Base-by-base conservation (phyloP, 2,113 vertebrate species). In the Australoheros scitulus region DNA sequence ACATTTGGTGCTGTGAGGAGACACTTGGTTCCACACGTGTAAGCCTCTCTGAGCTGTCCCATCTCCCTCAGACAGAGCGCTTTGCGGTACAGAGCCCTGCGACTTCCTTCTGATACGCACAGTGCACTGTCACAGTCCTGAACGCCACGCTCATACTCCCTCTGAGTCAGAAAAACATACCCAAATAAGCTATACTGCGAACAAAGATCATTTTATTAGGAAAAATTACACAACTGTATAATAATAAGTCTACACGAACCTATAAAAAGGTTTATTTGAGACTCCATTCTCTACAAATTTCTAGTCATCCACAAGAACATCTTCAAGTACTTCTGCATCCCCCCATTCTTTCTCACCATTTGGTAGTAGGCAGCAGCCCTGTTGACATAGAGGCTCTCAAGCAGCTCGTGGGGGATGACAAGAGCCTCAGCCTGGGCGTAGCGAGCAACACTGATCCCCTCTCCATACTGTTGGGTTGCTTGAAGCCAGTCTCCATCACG, bases 51-150 rank as follows among this genome's bases (percentile, higher is more conserved):
- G 89, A 99, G 95, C 79, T 96, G 95, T 8, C 97, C 98, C 87
- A 98, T 88, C 85, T 99, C 97, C 59, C 96, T 96, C 87, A 99
- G 94, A 77, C 96, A 97, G 1, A 98, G 94, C 0, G 98, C 97
- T 92, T 98, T 99, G 75, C 98, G 96, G 91, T 97, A 99, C 8
- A 99, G 94, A 0, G 98, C 98, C 82, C 97, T 94, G 84, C 97
- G 97, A 83, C 96, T 99, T 86, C 98, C 97, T 18, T 96, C 87
- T 61, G 96, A 97, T 22, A 98, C 95, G 61, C 93, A 96, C 83
- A 99, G 94, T 1, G 98, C 97, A 26, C 96, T 97, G 70, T 99
- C 98, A 0, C 98, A 99, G 93, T 99, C 98, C 93, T 98, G 97
- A 80, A 99, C 87, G 0, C 97, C 96, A 5, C 97, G 97, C 77